Base-by-base conservation (phyloP, 1,140 invertebrate species). In the Drosophila rhopaloa region DNA sequence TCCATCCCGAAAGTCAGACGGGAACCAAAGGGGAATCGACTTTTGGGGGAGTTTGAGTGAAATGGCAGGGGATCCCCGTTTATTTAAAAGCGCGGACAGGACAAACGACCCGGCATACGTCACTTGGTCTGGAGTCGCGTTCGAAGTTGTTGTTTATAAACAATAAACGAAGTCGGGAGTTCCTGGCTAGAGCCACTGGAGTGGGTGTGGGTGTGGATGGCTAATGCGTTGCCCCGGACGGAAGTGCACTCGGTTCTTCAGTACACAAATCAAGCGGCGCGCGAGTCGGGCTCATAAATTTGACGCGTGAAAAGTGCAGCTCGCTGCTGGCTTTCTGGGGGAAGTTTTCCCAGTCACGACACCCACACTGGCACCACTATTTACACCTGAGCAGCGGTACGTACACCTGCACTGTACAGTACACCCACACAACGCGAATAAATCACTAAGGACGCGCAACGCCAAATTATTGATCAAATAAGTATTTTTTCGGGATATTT, bases 381-480 rank as follows among this genome's bases (percentile, higher is more conserved):
- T 76, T 66, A 66, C 38, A 83, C 51, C 62, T 50, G 70, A 29
- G 27, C 43, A 16, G 29, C 32, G 14, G 27, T 24, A 46, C 58
- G 58, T 10, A 56, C 57, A 56, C 40, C 40, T 44, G 56, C 14
- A 68, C 40, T 40, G 59, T 27, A 68, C 43, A 62, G 60, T 55
- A 68, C 47, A 74, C 29, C 44, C 29, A 51, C 67, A 61, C 58
- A 14, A 14, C 24, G 54, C 35, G 50, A 48, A 38, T 55, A 58
- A 79, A 79, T 88, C 84, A 89, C 83, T 89, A 88, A 68, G 83
- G 80, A 89, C 66, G 83, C 84, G 79, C 76, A 53, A 76, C 48
- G 83, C 57, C 50, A 66, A 71, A 77, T 89, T 88, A 88, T 88
- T 77, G 83, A 88, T 88, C 83, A 88, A 88, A 88, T 88, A 88